Conservation (phyloP, 2,888 invertebrate species). For the Anodontia alba region DNA sequence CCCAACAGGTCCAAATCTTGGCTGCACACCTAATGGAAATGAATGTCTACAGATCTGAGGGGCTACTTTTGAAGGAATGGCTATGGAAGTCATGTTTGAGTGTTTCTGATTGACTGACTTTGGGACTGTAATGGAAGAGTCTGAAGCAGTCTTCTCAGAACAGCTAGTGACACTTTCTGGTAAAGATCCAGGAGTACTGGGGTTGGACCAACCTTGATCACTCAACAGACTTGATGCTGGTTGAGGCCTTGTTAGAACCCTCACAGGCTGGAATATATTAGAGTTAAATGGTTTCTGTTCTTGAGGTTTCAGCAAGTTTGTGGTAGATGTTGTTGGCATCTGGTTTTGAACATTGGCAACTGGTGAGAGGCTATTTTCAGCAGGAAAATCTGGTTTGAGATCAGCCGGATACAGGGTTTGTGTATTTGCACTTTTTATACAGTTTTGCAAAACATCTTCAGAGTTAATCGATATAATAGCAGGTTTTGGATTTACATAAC, state of each 20-base stretch:
- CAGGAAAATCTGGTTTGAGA: not conserved
- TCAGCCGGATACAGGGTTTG: not conserved
- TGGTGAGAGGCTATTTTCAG: not conserved
- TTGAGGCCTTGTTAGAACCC: constrained; percentile 37
- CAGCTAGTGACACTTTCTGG: not conserved
- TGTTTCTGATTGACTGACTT: not conserved
- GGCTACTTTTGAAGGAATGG: not conserved
- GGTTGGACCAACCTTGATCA: constrained; percentile 39
- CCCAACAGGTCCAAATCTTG: not conserved
- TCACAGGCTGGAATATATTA: constrained; percentile 32
- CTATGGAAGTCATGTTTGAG: not conserved
- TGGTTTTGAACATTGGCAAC: not conserved
- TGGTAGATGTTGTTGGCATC: not conserved
- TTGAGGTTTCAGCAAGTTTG: not conserved
- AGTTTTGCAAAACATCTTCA: not conserved
- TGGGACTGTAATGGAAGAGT: not conserved
- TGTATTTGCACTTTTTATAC: not conserved
- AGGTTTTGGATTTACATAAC: not conserved
- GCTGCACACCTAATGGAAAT: not conserved
- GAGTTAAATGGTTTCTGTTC: constrained; percentile 9
- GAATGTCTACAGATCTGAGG: not conserved
- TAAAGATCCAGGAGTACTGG: constrained; percentile 42
- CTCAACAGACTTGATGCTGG: constrained; percentile 10
- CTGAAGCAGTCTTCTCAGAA: not conserved
- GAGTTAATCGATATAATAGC: not conserved